These are phyloP conservation scores for Paracentrotus lividus DNA, from an alignment of 53 echinoderm and acorn worm species.

Conservation along the genomic window DNA sequence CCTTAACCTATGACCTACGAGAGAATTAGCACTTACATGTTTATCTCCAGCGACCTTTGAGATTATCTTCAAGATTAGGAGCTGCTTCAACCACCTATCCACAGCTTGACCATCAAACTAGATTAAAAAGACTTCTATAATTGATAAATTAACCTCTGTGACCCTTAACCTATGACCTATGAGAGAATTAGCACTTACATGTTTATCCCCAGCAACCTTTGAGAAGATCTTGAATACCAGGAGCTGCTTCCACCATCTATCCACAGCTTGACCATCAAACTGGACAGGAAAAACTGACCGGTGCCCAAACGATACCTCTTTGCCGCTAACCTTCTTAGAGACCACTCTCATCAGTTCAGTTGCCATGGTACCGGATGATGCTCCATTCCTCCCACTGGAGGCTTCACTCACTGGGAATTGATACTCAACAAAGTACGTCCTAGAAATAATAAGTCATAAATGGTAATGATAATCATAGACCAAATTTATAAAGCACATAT, in stretches of 20 bases:
- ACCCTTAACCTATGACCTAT: too few relatives aligned
- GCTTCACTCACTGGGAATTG: constrained; percentile 91
- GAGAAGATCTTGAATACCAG: constrained; percentile 93
- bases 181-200: too few relatives aligned
- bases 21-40: too few relatives aligned
- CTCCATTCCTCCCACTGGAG: background rate
- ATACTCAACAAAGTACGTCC: constrained; percentile 98
- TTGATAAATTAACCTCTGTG: too few relatives aligned
- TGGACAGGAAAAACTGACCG: constrained; percentile 96
- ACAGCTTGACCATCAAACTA: too few relatives aligned
- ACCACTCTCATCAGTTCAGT: constrained; percentile 97
- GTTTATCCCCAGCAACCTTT: constrained; percentile 82
- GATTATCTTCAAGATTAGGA: too few relatives aligned
- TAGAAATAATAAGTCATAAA: constrained; percentile 3
- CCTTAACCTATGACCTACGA: too few relatives aligned
- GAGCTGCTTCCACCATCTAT: constrained; percentile 97
- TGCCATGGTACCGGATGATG: constrained; percentile 85
- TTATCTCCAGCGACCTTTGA: too few relatives aligned
- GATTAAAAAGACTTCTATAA: too few relatives aligned
- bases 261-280: constrained; percentile 93
- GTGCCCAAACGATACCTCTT: constrained; percentile 89
- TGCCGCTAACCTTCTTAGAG: constrained; percentile 86
- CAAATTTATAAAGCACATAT: too few relatives aligned
- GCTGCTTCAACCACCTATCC: too few relatives aligned
- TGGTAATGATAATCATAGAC: too few relatives aligned